Evolutionary conservation across 2,113 vertebrate genomes (phyloP), one percentile per base, ranked within the genome.

Genomic region (Pseudorhombus dupliciocellatus): DNA sequence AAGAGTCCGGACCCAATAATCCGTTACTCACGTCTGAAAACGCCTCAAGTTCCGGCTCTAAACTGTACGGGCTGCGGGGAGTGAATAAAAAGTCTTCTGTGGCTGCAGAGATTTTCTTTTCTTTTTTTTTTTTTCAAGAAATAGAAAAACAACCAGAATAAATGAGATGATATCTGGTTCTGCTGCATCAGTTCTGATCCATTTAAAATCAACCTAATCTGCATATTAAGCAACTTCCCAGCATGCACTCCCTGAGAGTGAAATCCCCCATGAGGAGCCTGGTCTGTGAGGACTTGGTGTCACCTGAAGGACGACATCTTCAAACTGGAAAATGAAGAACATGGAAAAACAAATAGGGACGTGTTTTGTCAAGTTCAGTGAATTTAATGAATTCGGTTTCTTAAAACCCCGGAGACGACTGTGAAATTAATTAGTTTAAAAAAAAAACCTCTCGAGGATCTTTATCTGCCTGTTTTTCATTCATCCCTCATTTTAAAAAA

Each of bases 331-430:
- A 50, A 50, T 50, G 20, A 50, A 50, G 42, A 15, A 46, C 14
- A 50, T 2, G 7, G 7, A 21, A 50, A 50, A 50, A 50, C 46
- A 21, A 9, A n/a, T 10, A 16, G 46, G 46, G 21, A 10, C 46
- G n/a, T n/a, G 46, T 50, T 50, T 50, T 50, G 20, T 50, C 46
- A n/a, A 50, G 46, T 50, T 50, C 46, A 50, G 46, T n/a, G 46
- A 21, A 50, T 50, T 50, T 50, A 21, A 50, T 50, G 46, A 50
- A 50, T 18, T n/a, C 20, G 46, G 6, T 50, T 50, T 21, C 46
- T n/a, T 50, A 50, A 21, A 50, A 50, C 46, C 46, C 20, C 20
- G 1, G 46, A 50, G 46, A 50, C 18, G 46, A 50, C 6, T 50
- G 46, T 50, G 1, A 50, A 50, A 50, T 50, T 50, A 20, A 50